Base-by-base conservation (phyloP, 2,888 invertebrate species). In the Yponomeuta cagnagella region DNA sequence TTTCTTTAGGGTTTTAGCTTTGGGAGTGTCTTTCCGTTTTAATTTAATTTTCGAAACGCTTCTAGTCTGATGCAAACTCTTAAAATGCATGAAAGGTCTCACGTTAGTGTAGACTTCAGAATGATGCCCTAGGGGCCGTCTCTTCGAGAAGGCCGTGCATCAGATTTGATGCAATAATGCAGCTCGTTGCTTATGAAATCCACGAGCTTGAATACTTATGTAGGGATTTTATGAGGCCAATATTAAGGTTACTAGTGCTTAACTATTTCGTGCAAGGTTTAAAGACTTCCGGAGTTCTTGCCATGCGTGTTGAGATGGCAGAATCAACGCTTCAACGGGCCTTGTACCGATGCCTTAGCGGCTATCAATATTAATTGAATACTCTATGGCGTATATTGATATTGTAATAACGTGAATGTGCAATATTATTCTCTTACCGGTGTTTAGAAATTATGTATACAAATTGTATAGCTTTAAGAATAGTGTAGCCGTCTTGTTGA, bases 401-500 rank as follows among this genome's bases (percentile, higher is more conserved):
- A 52, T 68, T 52, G n/a, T 31, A 52, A 69, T 69, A 33, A 69
- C 37, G 69, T 70, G 48, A 23, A 70, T 64, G 89, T 90, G 91
- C 89, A 90, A 89, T 90, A 90, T 90, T 90, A 58, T 90, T 90
- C 89, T 90, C 90, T 82, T 90, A 90, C 85, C 84, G 86, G 81
- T 85, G 78, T 90, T 89, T 90, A 90, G 90, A 89, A 84, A 84
- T 86, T 90, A 90, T 88, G 86, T 91, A 91, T 90, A 91, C 91
- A 91, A 89, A 89, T 75, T 87, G 84, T 90, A 86, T 90, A 91
- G 90, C 89, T 90, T 89, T 90, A 90, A 91, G 82, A 78, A 85
- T 89, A 90, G 89, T 77, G 87, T 90, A 90, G 91, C 84, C 86
- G 90, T 90, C 90, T 90, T 89, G 91, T 91, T 91, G 85, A 90